Evolutionary conservation across 1,140 invertebrate species (phyloP), one percentile per base, ranked within the genome.

Genomic region (Bombus sylvicola): DNA sequence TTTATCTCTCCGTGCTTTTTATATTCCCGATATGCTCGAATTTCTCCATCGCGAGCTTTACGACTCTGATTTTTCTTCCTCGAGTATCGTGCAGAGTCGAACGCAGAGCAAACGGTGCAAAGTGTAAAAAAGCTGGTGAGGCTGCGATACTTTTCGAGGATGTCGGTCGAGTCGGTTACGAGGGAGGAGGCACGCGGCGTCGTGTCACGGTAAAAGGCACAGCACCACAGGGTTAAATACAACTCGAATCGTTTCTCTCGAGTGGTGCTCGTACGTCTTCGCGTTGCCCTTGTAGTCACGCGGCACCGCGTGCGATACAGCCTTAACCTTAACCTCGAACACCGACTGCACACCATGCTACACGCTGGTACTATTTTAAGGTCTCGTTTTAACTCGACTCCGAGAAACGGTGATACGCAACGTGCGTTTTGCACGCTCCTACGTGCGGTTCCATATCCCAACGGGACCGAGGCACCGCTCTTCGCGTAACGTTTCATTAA

Each of bases 301-400:
- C 64, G 59, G 25, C 57, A 53, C 47, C 22, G 53, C 47, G 47
- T 59, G 59, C 71, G 66, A 10, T 37, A 68, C 53, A 86, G 41
- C 84, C 84, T 88, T 86, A 88, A 88, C 87, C 87, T 88, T 88
- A 88, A 88, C 87, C 87, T 86, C 84, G 79, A 81, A 39, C 78
- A 69, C 43, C 53, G 78, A 78, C 62, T 62, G 71, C 68, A 79
- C 68, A 86, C 73, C 37, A 64, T 73, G 39, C 68, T 59, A 59
- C 86, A 68, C 69, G 77, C 34, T 25, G 2, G 5, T 80, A 89
- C 90, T 91, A 91, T 91, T 90, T 91, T 87, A 83, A 91, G 84
- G 78, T 76, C 85, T 81, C 71, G 73, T 80, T 80, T 80, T 28
- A 57, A 77, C 66, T 73, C 64, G 34, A 81, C 75, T 66, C 71